These are phyloP conservation scores for Synergus umbraculus DNA, from an alignment of 2,888 invertebrate genomes.

Conservation along the genomic window DNA sequence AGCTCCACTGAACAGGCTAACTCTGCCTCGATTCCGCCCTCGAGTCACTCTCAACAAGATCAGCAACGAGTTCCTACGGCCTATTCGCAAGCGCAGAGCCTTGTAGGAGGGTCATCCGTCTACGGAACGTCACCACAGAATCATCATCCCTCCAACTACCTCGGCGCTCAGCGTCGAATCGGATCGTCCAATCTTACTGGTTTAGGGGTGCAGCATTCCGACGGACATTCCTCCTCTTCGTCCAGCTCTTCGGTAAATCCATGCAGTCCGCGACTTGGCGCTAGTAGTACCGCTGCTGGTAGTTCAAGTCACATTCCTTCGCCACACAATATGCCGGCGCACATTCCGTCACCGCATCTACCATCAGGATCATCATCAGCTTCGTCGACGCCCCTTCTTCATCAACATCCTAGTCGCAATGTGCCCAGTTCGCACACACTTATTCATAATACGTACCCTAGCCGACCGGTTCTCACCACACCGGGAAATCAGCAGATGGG, in stretches of 20 bases:
- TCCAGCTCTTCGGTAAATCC: conserved; percentile 61
- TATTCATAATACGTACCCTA: conserved; percentile 41
- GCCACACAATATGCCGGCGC: conserved; percentile 67
- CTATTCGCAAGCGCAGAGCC: conserved; percentile 54
- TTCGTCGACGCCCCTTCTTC: conserved; percentile 44
- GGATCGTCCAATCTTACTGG: conserved; percentile 47
- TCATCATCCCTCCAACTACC: conserved; percentile 54
- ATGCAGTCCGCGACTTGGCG: conserved; percentile 65
- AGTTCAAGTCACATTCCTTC: conserved; percentile 72
- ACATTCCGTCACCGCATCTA: conserved; percentile 70
- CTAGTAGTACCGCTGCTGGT: conserved; percentile 49
- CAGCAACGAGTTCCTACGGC: conserved; percentile 60
- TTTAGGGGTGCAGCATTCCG: conserved; percentile 52
- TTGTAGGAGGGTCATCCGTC: conserved; percentile 47
- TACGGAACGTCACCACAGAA: conserved; percentile 54
- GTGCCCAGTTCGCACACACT: conserved; percentile 39
- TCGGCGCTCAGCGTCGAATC: conserved; percentile 51
- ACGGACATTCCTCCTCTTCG: conserved; percentile 60
- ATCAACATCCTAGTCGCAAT: conserved; percentile 66
- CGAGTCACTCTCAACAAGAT: conserved; percentile 60
- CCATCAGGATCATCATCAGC: conserved; percentile 47
- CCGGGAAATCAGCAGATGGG: conserved; percentile 16
- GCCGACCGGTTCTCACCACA: conserved; percentile 27
- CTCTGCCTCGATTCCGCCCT: conserved; percentile 47
- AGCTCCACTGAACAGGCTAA: conserved; percentile 61